A percentile compares a stretch with the other conserved stretches of the same genome.
Evolutionary conservation across 2,113 vertebrate species (phyloP).

Genomic region (Cyanistes caeruleus): DNA sequence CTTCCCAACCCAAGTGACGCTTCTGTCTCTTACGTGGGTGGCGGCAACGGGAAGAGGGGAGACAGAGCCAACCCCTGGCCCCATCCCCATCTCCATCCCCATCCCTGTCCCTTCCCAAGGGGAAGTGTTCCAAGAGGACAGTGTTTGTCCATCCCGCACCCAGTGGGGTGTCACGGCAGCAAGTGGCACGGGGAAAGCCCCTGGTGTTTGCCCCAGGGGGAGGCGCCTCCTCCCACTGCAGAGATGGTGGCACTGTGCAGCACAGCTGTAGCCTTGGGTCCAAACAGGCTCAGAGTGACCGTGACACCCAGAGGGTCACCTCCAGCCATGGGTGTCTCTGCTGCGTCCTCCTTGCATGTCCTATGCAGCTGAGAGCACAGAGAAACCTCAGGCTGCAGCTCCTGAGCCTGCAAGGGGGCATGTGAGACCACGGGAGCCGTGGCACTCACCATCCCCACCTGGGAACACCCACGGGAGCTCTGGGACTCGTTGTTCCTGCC

Average conservation of each 20-base stretch:
- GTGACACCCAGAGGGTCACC: background rate
- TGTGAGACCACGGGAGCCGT: fast-evolving
- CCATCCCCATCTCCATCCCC: background rate
- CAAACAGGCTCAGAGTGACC: background rate
- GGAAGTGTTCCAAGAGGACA: background rate
- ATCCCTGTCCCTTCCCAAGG: background rate
- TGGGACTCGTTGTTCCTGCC: background rate
- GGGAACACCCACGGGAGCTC: background rate
- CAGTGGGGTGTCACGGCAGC: fast-evolving
- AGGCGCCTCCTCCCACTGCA: fast-evolving
- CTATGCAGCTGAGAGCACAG: background rate
- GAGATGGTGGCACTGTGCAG: fast-evolving
- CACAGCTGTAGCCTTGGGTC: background rate
- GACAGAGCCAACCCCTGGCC: background rate
- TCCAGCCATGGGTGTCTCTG: background rate
- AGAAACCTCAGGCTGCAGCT: background rate
- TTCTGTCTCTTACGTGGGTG: background rate
- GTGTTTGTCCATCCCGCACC: fast-evolving
- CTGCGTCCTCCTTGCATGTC: fast-evolving
- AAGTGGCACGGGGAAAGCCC: fast-evolving
- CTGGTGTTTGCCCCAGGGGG: background rate
- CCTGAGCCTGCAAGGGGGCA: background rate
- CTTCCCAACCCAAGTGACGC: background rate
- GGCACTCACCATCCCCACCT: background rate
- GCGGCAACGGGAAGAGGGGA: background rate